phyloP scores from a whole-genome alignment of 2,113 vertebrate genomes.

The Oceanites oceanicus region DNA sequence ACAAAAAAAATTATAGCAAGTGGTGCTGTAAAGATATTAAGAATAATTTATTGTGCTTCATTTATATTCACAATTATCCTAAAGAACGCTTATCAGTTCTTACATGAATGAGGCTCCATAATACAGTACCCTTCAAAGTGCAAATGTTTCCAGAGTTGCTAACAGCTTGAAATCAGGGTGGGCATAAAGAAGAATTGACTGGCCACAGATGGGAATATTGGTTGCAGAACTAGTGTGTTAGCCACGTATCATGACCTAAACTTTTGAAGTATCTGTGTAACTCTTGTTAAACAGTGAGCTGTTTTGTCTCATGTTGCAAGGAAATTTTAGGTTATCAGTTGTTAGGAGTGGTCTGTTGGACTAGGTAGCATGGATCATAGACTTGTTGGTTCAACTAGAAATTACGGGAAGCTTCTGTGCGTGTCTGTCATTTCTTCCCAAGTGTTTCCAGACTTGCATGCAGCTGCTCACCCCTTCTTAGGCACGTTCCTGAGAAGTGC shows the following conservation, averaged over 20 bases:
- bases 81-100: background rate
- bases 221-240: background rate
- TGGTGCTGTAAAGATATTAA: background rate
- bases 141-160: background rate
- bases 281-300: background rate
- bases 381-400: background rate
- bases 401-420: background rate
- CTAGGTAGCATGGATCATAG: background rate
- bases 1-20: background rate
- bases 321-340: background rate
- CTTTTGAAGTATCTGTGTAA: background rate
- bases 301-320: background rate
- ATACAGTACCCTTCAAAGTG: background rate
- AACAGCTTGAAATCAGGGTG: background rate
- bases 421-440: background rate
- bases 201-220: background rate
- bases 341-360: background rate
- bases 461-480: background rate
- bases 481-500: background rate
- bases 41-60: background rate
- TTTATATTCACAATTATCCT: background rate
- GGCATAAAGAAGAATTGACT: background rate
- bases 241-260: background rate
- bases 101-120: background rate
- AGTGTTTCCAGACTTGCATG: background rate